phyloP scores from a whole-genome alignment of 2,888 invertebrate genomes.

The Sturmia bella region DNA sequence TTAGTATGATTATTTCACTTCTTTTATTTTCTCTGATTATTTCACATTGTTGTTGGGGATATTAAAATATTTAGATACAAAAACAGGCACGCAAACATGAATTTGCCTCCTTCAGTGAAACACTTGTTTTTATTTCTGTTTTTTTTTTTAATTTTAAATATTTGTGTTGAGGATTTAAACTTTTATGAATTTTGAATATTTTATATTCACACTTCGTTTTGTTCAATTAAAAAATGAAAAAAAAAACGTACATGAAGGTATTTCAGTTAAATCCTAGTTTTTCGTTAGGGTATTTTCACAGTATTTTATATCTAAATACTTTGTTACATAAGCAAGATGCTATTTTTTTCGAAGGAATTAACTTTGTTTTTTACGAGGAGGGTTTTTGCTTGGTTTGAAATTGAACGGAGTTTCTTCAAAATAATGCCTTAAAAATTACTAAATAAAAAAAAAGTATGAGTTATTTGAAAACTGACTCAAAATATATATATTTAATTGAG shows the following conservation, averaged over 20 bases:
- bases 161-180: conserved; percentile 59
- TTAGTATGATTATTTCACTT: conserved; percentile 45
- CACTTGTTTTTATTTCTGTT: not conserved
- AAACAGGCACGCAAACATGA: not conserved
- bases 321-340: conserved; percentile 43
- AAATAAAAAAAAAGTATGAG: too few species aligned
- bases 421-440: not conserved
- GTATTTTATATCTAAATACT: conserved; percentile 34
- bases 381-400: conserved; percentile 51
- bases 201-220: conserved; percentile 64
- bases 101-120: not conserved
- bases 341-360: conserved; percentile 53
- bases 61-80: conserved; percentile 38
- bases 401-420: conserved; percentile 32
- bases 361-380: conserved; percentile 63
- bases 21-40: conserved; percentile 28
- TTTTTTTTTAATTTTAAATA: conserved; percentile 15
- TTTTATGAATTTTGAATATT: conserved; percentile 68
- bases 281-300: conserved; percentile 50
- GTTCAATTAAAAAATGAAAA: conserved; percentile 21
- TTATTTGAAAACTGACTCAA: too few species aligned
- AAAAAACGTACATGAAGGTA: not conserved
- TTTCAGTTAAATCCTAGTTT: conserved; percentile 39
- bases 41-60: conserved; percentile 39
- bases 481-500: too few species aligned